Evolutionary conservation across 2,888 invertebrate species (phyloP).

Genomic region (Eristalinus sepulchralis): DNA sequence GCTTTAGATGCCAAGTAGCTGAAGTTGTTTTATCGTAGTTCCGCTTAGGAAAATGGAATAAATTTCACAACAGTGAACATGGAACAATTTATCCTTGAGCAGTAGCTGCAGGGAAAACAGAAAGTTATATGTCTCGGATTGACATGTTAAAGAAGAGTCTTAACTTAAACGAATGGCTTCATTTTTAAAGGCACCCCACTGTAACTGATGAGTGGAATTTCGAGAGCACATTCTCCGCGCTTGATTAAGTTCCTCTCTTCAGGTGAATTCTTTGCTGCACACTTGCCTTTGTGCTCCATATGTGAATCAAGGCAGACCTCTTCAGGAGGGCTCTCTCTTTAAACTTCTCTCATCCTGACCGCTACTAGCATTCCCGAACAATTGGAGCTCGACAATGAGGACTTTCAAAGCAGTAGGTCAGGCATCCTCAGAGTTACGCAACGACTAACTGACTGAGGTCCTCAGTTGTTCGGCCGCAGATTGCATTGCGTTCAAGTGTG

Average conservation of each 20-base stretch:
- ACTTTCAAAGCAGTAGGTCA: too few species aligned
- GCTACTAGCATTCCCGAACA: too few species aligned
- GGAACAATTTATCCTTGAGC: conserved; percentile 35
- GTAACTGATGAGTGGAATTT: background rate
- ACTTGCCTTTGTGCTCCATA: too few species aligned
- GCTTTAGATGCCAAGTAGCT: conserved; percentile 60
- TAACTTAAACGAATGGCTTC: conserved; percentile 30
- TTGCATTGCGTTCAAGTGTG: background rate
- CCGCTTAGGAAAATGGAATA: conserved; percentile 56
- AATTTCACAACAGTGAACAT: conserved; percentile 51
- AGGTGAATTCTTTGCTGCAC: background rate
- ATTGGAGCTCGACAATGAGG: too few species aligned
- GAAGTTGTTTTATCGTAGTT: conserved; percentile 62
- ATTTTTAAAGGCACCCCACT: background rate
- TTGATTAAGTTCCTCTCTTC: background rate
- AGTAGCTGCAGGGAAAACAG: conserved; percentile 9
- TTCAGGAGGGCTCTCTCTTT: too few species aligned
- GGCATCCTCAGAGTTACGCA: too few species aligned
- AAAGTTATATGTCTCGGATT: conserved; percentile 33
- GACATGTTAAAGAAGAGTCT: conserved; percentile 42
- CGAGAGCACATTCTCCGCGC: background rate
- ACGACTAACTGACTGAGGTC: too few species aligned
- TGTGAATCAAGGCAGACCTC: background rate
- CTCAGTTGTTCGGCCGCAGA: background rate
- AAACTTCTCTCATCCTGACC: too few species aligned